Conservation (phyloP, 2,888 invertebrate genomes). For the Diplolepis rosae region DNA sequence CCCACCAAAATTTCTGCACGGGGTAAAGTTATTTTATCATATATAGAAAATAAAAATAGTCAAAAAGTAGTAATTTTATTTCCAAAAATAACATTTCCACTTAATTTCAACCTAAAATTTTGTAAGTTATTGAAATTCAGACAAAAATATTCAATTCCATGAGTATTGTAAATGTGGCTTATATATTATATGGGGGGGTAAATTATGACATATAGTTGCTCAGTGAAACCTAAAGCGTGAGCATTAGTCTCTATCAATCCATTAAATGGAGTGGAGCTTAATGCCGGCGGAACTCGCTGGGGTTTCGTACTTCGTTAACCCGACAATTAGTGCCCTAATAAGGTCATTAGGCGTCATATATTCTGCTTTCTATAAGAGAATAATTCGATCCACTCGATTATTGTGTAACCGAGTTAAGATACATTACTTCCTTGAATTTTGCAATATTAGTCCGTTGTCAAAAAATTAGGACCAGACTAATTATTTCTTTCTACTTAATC, state of each 20-base stretch:
- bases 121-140: too few relatives aligned
- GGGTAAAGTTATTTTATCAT: too few relatives aligned
- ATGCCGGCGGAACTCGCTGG: constrained; percentile 31
- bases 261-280: constrained; percentile 52
- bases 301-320: constrained; percentile 59
- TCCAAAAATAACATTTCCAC: too few relatives aligned
- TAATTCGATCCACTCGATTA: background rate
- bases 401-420: background rate
- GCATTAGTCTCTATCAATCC: constrained; percentile 60
- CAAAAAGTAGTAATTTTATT: too few relatives aligned
- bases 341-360: constrained; percentile 58
- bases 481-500: background rate
- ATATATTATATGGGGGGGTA: background rate
- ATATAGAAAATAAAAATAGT: too few relatives aligned
- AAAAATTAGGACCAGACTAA: too few relatives aligned
- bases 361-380: constrained; percentile 33
- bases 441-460: too few relatives aligned
- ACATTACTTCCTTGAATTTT: background rate
- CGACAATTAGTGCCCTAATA: constrained; percentile 63
- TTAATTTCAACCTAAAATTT: too few relatives aligned
- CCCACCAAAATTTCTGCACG: too few relatives aligned
- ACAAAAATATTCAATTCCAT: too few relatives aligned
- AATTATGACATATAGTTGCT: background rate
- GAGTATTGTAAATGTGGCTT: too few relatives aligned
- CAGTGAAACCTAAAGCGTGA: constrained; percentile 32